phyloP scores from a whole-genome alignment of 2,888 invertebrate species.

The Orthonevra nobilis region DNA sequence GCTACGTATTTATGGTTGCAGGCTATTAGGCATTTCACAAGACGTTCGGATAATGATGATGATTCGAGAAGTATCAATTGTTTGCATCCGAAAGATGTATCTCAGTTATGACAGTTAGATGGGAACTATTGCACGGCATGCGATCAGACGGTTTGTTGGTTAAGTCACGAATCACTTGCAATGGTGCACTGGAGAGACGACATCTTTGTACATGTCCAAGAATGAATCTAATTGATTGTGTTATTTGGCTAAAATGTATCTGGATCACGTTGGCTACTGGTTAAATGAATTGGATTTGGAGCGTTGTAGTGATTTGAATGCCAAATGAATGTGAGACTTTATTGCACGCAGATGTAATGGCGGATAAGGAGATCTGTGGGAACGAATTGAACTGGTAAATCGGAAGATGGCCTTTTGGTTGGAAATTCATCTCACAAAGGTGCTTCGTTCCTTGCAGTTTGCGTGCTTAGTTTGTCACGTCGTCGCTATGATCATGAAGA shows the following conservation, averaged over 20 bases:
- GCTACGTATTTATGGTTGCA: constrained; percentile 26
- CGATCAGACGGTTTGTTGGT: constrained; percentile 20
- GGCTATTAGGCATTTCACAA: constrained; percentile 56
- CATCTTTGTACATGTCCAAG: constrained; percentile 11
- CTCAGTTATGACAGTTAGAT: constrained; percentile 34
- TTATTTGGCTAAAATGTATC: constrained; percentile 10
- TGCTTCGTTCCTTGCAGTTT: too few relatives aligned
- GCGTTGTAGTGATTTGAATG: constrained; percentile 17
- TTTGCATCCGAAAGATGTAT: constrained; percentile 42
- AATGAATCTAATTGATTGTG: constrained; percentile 17
- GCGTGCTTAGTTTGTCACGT: too few relatives aligned
- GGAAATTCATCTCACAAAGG: too few relatives aligned
- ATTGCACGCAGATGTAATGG: not conserved
- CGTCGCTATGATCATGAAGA: too few relatives aligned
- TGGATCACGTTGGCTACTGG: constrained; percentile 31
- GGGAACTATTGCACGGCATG: not conserved
- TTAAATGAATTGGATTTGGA: constrained; percentile 12
- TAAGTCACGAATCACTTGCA: constrained; percentile 7
- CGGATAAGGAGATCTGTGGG: constrained; percentile 9
- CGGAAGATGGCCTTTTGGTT: too few relatives aligned
- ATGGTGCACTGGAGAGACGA: constrained; percentile 6
- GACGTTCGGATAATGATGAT: constrained; percentile 44
- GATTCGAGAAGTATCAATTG: constrained; percentile 47
- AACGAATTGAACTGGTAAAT: not conserved
- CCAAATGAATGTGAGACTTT: constrained; percentile 19